These are phyloP conservation scores for Drosophila miranda DNA, from an alignment of 1,140 invertebrate genomes.

Conservation along the genomic window DNA sequence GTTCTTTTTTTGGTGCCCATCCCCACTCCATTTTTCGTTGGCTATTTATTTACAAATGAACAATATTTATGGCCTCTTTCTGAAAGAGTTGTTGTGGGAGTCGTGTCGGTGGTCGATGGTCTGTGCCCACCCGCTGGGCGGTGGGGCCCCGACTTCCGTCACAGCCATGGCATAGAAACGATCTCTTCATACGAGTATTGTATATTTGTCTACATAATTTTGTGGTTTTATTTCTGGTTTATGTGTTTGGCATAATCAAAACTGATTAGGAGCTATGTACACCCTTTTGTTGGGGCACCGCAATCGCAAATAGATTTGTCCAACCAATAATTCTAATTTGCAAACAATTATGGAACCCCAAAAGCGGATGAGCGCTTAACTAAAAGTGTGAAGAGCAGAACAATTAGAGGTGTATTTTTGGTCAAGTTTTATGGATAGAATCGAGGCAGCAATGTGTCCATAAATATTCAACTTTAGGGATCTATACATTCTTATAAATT, in stretches of 20 bases:
- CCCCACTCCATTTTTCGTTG: conserved; percentile 24
- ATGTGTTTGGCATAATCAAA: conserved; percentile 44
- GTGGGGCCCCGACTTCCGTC: conserved; percentile 52
- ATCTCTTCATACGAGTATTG: conserved; percentile 20
- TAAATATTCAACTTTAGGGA: too few species aligned
- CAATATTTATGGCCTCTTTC: conserved; percentile 78
- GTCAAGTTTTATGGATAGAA: neutral
- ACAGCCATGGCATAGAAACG: conserved; percentile 46
- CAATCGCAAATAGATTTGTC: conserved; percentile 34
- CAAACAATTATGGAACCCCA: conserved; percentile 44
- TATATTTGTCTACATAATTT: conserved; percentile 45
- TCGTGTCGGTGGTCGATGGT: conserved; percentile 14
- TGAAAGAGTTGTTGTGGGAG: conserved; percentile 26
- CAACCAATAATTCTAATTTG: conserved; percentile 54
- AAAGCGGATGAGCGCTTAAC: too few species aligned
- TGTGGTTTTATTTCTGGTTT: conserved; percentile 57
- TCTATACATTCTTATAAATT: too few species aligned
- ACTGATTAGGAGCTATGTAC: conserved; percentile 26
- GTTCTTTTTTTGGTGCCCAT: neutral
- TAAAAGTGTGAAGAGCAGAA: conserved; percentile 28
- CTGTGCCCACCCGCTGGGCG: neutral
- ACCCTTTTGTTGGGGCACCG: neutral
- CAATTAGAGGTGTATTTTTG: conserved; percentile 1
- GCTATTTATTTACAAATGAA: conserved; percentile 78
- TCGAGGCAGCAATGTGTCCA: too few species aligned